These are phyloP conservation scores for Tetragonula clypearis DNA, from an alignment of 1,140 invertebrate species.

Conservation along the genomic window DNA sequence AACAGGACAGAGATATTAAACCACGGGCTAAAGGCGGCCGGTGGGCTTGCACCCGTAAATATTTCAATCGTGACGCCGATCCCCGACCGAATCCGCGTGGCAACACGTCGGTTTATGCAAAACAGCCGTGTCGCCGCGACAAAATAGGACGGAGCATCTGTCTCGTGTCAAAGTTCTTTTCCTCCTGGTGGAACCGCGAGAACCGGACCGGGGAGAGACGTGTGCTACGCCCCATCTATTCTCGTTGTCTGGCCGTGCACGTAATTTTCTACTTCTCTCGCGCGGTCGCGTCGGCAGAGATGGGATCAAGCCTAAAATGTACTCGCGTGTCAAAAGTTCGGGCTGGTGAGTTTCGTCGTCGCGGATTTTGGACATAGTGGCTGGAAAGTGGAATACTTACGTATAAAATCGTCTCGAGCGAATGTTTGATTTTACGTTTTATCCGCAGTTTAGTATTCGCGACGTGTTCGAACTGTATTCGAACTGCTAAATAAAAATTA, in stretches of 20 bases:
- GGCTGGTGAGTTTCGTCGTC: too few species aligned
- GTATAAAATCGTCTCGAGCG: too few species aligned
- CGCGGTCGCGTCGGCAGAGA: too few species aligned
- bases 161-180: conserved; percentile 58
- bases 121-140: conserved; percentile 33
- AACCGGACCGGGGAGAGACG: not conserved
- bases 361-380: too few species aligned
- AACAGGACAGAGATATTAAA: conserved; percentile 15
- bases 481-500: too few species aligned
- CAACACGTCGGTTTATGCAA: conserved; percentile 48
- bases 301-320: too few species aligned
- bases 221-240: conserved; percentile 39
- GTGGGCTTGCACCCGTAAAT: conserved; percentile 22
- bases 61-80: conserved; percentile 35
- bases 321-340: too few species aligned
- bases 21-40: not conserved
- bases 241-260: conserved; percentile 52
- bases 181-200: not conserved
- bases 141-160: conserved; percentile 62
- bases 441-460: too few species aligned
- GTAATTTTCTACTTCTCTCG: conserved; percentile 43
- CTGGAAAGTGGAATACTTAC: too few species aligned
- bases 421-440: too few species aligned
- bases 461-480: too few species aligned
- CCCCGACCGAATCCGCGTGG: not conserved